These are phyloP conservation scores for Furcula furcula DNA, from an alignment of 2,888 invertebrate species.

Conservation along the genomic window DNA sequence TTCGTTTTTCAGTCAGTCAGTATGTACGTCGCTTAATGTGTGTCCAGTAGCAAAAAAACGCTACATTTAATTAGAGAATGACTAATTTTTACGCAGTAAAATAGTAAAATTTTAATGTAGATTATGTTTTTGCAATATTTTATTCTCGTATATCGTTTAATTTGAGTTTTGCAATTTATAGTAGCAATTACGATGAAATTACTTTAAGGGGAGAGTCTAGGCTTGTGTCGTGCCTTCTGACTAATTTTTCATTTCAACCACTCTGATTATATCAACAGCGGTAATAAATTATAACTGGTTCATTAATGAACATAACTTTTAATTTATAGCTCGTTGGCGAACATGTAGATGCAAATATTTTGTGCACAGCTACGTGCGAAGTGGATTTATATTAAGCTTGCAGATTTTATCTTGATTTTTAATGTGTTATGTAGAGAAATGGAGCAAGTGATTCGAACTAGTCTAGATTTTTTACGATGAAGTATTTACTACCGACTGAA, in stretches of 20 bases:
- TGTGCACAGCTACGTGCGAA: conserved; percentile 41
- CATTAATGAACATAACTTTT: conserved; percentile 72
- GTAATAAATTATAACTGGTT: conserved; percentile 71
- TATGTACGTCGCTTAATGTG: too few species aligned
- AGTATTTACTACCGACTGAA: too few species aligned
- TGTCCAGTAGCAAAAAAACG: too few species aligned
- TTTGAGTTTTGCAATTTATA: conserved; percentile 28
- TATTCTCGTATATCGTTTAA: conserved; percentile 16
- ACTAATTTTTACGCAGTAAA: not conserved
- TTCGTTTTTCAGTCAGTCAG: too few species aligned
- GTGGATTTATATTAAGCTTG: conserved; percentile 41
- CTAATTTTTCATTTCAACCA: conserved; percentile 52
- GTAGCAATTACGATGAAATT: conserved; percentile 36
- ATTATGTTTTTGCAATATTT: conserved; percentile 23
- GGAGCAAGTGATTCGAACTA: not conserved
- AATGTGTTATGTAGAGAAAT: conserved; percentile 12
- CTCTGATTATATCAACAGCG: conserved; percentile 56
- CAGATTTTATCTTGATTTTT: conserved; percentile 38
- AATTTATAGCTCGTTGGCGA: conserved; percentile 57
- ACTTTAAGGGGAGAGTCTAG: conserved; percentile 37
- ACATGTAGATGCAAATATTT: conserved; percentile 55
- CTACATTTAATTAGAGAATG: not conserved
- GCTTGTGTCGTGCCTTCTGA: conserved; percentile 49
- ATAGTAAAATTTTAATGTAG: conserved; percentile 4
- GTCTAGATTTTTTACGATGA: not conserved